A percentile compares a stretch with the other conserved stretches of the same genome.
Evolutionary conservation across 2,113 vertebrate genomes (phyloP).

Genomic region (Rhineura floridana): DNA sequence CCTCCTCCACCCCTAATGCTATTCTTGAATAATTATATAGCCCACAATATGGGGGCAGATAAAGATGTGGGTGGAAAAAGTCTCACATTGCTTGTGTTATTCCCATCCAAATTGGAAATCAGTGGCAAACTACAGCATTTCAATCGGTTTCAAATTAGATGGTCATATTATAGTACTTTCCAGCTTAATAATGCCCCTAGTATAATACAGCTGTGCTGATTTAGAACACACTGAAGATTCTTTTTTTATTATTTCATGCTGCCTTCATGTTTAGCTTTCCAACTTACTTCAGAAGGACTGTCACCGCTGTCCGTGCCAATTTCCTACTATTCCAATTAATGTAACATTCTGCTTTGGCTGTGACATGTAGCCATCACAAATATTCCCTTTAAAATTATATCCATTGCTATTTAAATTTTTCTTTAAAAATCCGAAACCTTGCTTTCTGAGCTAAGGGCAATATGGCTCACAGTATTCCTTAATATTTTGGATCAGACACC

Average conservation of each 20-base stretch:
- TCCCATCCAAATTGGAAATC: neutral
- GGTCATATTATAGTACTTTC: neutral
- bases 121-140: neutral
- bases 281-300: conserved; percentile 9
- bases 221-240: conserved; percentile 6
- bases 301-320: conserved; percentile 7
- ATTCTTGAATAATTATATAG: neutral
- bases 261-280: conserved; percentile 20
- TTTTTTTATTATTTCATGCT: conserved; percentile 34
- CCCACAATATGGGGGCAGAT: neutral
- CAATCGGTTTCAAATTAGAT: neutral
- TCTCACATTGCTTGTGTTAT: neutral
- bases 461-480: neutral
- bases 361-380: conserved; percentile 18
- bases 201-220: neutral
- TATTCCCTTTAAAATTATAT: conserved; percentile 5
- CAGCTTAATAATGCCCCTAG: neutral
- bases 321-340: conserved; percentile 29
- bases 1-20: neutral
- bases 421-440: neutral
- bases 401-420: conserved; percentile 8
- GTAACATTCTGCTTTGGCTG: neutral
- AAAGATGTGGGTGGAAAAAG: neutral
- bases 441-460: conserved; percentile 2
- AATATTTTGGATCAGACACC: neutral